These are phyloP conservation scores for Corydoras maculifer DNA, from an alignment of 2,113 vertebrate genomes.

Conservation along the genomic window DNA sequence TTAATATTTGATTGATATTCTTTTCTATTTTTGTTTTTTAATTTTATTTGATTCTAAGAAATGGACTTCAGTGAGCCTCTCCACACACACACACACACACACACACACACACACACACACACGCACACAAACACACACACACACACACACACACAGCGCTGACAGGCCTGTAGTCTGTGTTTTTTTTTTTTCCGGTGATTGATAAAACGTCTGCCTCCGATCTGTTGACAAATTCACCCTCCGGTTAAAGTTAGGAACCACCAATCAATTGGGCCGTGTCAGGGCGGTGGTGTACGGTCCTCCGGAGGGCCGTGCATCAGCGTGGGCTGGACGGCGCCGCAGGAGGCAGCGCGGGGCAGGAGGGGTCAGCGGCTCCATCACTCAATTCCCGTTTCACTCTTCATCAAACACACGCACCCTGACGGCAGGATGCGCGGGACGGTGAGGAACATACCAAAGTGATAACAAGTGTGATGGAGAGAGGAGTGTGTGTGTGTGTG, in stretches of 20 bases:
- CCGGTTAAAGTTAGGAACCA: conserved; percentile 15
- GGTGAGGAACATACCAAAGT: no score
- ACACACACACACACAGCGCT: no score
- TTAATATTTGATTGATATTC: no score
- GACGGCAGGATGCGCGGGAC: not conserved
- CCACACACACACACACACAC: no score
- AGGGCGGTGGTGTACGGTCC: conserved; percentile 15
- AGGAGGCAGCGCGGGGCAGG: no score
- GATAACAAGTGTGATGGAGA: not conserved
- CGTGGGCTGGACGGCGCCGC: not conserved
- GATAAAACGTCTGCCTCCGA: not conserved
- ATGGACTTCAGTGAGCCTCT: no score
- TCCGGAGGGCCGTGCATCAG: conserved; percentile 6
- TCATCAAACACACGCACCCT: not conserved
- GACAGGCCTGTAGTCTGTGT: no score
- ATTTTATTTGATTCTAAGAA: no score
- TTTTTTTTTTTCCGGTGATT: not conserved
- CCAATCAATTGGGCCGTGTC: not conserved
- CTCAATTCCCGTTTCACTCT: conserved; percentile 1
- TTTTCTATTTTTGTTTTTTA: no score
- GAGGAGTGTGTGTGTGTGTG: not conserved
- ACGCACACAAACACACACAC: no score
- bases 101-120: no score
- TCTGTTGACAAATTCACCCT: conserved; percentile 12
- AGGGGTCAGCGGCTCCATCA: not conserved